Percentiles rank a stretch among this genome's conserved stretches.
These are phyloP conservation scores for Harmothoe impar DNA, from an alignment of 2,888 invertebrate species.

Conservation along the genomic window DNA sequence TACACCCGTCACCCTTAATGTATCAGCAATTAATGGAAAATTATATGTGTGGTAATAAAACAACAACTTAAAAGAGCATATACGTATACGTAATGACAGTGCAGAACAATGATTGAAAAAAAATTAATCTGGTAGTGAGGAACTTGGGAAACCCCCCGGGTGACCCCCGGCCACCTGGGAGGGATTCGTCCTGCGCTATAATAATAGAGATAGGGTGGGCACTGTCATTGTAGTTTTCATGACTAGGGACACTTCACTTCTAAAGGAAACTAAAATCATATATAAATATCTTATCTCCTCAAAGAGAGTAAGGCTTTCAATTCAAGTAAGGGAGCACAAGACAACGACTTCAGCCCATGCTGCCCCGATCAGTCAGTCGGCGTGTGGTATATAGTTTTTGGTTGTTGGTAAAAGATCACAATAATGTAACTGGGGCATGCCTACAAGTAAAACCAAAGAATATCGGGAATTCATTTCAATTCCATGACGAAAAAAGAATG, in stretches of 20 bases:
- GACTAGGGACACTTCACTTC: slow-evolving; percentile 37
- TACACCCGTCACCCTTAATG: not conserved
- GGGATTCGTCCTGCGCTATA: not conserved
- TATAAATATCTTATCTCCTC: slow-evolving; percentile 14
- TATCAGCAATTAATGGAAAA: not conserved
- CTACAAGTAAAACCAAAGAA: slow-evolving; percentile 53
- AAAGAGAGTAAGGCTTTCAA: slow-evolving; percentile 45
- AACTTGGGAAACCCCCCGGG: not conserved
- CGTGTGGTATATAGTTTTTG: slow-evolving; percentile 12
- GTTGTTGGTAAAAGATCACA: slow-evolving; percentile 21
- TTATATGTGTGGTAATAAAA: not conserved
- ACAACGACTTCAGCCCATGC: slow-evolving; percentile 45
- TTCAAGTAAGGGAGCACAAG: slow-evolving; percentile 38
- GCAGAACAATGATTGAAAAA: not conserved
- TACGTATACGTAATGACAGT: not conserved
- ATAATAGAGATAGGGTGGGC: not conserved
- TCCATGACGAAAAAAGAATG: slow-evolving; percentile 31
- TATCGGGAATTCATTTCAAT: slow-evolving; percentile 54
- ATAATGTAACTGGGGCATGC: slow-evolving; percentile 53
- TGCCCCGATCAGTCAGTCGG: slow-evolving; percentile 41
- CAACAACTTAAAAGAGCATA: not conserved
- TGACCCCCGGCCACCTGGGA: not conserved
- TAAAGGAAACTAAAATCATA: slow-evolving; percentile 24
- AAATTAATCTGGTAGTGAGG: not conserved
- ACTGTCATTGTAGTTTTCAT: not conserved